These are phyloP conservation scores for Synergus umbraculus DNA, from an alignment of 2,888 invertebrate genomes.

Conservation along the genomic window DNA sequence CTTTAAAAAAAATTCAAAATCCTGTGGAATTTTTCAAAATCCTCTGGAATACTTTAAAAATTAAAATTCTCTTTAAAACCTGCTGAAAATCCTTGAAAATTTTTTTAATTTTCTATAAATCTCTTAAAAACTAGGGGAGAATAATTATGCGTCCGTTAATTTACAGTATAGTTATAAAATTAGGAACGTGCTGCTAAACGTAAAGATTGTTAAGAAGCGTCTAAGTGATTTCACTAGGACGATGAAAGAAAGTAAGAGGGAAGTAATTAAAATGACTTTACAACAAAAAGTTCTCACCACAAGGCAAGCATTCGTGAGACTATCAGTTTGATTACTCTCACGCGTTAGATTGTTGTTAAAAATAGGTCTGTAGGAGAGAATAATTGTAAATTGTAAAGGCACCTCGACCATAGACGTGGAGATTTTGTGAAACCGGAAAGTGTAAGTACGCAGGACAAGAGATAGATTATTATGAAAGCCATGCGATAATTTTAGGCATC, in stretches of 20 bases:
- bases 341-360: slow-evolving; percentile 48
- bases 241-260: slow-evolving; percentile 53
- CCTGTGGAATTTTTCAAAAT: too few relatives aligned
- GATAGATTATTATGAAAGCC: slow-evolving; percentile 47
- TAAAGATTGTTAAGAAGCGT: slow-evolving; percentile 7
- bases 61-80: too few relatives aligned
- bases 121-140: neutral
- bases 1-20: too few relatives aligned
- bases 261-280: slow-evolving; percentile 44
- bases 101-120: too few relatives aligned
- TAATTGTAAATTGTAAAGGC: slow-evolving; percentile 19
- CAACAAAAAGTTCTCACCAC: slow-evolving; percentile 59
- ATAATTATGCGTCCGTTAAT: neutral
- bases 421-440: slow-evolving; percentile 57
- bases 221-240: slow-evolving; percentile 48
- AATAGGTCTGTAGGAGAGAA: slow-evolving; percentile 35
- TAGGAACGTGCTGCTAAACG: neutral
- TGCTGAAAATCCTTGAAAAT: too few relatives aligned
- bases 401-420: neutral
- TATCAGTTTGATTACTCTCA: slow-evolving; percentile 53
- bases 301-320: slow-evolving; percentile 58
- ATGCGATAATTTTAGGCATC: slow-evolving; percentile 43
- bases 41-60: too few relatives aligned
- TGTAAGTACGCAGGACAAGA: slow-evolving; percentile 19
- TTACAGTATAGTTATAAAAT: neutral